phyloP scores from a whole-genome alignment of 2,797 vertebrate genomes.

The Pipistrellus nathusii region DNA sequence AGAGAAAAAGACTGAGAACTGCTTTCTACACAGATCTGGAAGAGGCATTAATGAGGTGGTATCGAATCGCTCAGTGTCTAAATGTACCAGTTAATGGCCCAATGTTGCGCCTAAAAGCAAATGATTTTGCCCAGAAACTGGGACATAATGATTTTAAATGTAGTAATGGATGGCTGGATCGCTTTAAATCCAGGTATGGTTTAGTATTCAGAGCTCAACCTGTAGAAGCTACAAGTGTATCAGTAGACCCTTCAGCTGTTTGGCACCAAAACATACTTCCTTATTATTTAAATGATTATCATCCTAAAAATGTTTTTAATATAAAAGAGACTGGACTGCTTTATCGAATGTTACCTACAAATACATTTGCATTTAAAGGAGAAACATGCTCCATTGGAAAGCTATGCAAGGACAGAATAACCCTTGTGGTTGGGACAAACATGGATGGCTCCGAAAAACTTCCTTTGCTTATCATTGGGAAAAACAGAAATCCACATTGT shows the following conservation, averaged over 20 bases:
- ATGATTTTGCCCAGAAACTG: conserved; percentile 88
- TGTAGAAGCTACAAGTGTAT: conserved; percentile 54
- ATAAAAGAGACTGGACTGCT: conserved; percentile 85
- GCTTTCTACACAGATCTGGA: conserved; percentile 87
- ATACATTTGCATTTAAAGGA: conserved; percentile 86
- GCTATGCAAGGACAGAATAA: conserved; percentile 84
- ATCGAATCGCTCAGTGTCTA: conserved; percentile 84
- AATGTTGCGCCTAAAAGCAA: conserved; percentile 87
- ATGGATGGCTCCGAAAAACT: conserved; percentile 88
- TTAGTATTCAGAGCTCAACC: conserved; percentile 86
- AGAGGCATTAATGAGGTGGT: conserved; percentile 87
- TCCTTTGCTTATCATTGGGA: conserved; percentile 87
- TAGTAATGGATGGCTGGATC: conserved; percentile 89
- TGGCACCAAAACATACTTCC: conserved; percentile 83
- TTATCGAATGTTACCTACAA: conserved; percentile 85
- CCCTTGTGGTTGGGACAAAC: conserved; percentile 82
- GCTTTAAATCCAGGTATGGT: conserved; percentile 88
- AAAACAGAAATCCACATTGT: conserved; percentile 72
- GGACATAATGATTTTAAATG: conserved; percentile 88
- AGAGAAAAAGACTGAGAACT: conserved; percentile 87
- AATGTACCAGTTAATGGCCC: conserved; percentile 86
- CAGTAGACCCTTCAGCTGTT: conserved; percentile 67
- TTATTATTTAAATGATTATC: conserved; percentile 84
- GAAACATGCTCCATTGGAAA: conserved; percentile 84
- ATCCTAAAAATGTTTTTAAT: conserved; percentile 84